phyloP scores from a whole-genome alignment of 92 coral and sea anemone species.

The Meandrina meandrites region DNA sequence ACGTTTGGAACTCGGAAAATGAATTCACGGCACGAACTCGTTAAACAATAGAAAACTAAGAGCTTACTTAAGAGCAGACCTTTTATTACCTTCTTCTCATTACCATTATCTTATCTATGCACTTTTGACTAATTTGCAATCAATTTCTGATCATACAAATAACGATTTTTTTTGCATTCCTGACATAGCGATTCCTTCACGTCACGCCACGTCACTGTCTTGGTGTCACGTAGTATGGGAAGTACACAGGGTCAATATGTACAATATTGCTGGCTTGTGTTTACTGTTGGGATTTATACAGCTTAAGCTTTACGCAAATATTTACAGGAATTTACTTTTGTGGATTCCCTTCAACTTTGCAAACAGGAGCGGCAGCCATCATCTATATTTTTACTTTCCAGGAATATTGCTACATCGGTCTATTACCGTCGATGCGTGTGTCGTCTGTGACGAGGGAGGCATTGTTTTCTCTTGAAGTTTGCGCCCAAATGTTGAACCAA shows the following conservation, averaged over 20 bases:
- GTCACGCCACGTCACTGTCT: slow-evolving; percentile 22
- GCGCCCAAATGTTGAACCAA: not conserved
- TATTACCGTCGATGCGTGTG: not conserved
- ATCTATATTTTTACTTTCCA: not conserved
- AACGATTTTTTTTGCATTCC: not conserved
- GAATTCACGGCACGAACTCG: not conserved
- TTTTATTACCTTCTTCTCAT: not conserved
- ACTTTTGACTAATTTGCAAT: not conserved
- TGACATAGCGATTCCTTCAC: not conserved
- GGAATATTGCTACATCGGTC: not conserved
- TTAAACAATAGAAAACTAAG: not conserved
- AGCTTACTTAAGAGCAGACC: not conserved
- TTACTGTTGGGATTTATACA: not conserved
- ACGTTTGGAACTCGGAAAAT: not conserved
- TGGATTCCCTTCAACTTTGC: not conserved
- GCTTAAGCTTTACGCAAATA: slow-evolving; percentile 8
- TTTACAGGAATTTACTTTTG: not conserved
- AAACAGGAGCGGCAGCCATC: not conserved
- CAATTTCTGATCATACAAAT: not conserved
- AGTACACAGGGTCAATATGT: too few relatives aligned
- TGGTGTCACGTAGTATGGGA: slow-evolving; percentile 24
- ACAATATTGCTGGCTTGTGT: not conserved
- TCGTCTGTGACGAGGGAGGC: not conserved
- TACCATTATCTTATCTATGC: not conserved
- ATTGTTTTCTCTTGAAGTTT: not conserved